Conservation (phyloP, 2,888 invertebrate species). For the Phortica okadai region DNA sequence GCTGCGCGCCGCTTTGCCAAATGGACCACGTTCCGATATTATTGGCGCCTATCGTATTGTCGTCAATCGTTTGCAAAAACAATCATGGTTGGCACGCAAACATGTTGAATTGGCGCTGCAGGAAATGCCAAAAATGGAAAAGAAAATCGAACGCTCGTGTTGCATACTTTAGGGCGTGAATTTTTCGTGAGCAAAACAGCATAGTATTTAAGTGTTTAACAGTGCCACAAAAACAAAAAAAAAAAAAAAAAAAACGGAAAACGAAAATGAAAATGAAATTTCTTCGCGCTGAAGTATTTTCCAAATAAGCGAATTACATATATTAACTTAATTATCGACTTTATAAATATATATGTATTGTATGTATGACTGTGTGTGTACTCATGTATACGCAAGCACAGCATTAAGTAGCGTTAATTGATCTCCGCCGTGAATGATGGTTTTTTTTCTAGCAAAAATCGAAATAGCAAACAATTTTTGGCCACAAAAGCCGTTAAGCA, state of each 20-base stretch:
- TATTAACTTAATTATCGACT: not conserved
- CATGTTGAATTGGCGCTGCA: slow-evolving; percentile 75
- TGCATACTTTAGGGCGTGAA: slow-evolving; percentile 67
- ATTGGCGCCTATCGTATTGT: slow-evolving; percentile 85
- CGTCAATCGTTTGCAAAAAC: slow-evolving; percentile 79
- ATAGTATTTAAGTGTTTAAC: slow-evolving; percentile 39
- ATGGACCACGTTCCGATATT: slow-evolving; percentile 81
- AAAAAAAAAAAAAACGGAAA: slow-evolving; percentile 4
- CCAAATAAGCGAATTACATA: slow-evolving; percentile 11
- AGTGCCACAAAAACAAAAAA: not conserved
- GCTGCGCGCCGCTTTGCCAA: slow-evolving; percentile 78
- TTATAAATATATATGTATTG: not conserved
- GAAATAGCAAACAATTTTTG: not conserved
- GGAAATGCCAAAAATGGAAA: slow-evolving; percentile 72
- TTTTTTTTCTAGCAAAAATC: not conserved
- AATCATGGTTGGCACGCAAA: slow-evolving; percentile 75
- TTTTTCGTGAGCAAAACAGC: slow-evolving; percentile 33
- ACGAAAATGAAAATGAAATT: not conserved
- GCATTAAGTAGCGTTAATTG: slow-evolving; percentile 26
- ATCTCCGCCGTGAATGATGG: slow-evolving; percentile 17
- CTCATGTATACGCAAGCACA: not conserved
- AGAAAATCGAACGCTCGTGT: slow-evolving; percentile 69
- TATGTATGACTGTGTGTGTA: not conserved
- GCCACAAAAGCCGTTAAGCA: not conserved
- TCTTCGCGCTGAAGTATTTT: slow-evolving; percentile 26